phyloP scores from a whole-genome alignment of 2,113 vertebrate genomes.

The Lepisosteus osseus region DNA sequence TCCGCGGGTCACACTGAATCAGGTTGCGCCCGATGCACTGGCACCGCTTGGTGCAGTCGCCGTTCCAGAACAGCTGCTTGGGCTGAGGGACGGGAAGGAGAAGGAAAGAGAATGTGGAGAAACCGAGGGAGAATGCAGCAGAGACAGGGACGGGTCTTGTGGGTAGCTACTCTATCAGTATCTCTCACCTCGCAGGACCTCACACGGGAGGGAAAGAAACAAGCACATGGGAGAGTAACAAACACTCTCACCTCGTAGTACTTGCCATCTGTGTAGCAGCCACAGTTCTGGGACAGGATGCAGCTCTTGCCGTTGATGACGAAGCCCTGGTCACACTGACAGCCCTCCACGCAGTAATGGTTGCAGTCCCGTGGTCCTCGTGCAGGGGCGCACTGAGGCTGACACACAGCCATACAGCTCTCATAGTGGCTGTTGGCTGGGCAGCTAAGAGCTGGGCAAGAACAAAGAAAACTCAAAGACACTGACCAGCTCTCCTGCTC shows the following conservation, averaged over 20 bases:
- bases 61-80: constrained; percentile 95
- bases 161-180: too few relatives aligned
- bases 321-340: constrained; percentile 88
- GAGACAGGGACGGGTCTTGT: too few relatives aligned
- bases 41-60: constrained; percentile 91
- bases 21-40: constrained; percentile 96
- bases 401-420: constrained; percentile 87
- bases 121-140: not conserved
- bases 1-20: constrained; percentile 90
- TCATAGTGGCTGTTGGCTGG: constrained; percentile 91
- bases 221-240: not conserved
- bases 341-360: constrained; percentile 93
- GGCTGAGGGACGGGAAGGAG: constrained; percentile 63
- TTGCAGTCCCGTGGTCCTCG: constrained; percentile 88
- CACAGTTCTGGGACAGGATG: constrained; percentile 90
- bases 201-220: not conserved
- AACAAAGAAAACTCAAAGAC: not conserved
- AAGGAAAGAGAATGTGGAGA: not conserved
- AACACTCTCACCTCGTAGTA: constrained; percentile 85
- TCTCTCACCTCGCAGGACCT: too few relatives aligned
- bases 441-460: constrained; percentile 78
- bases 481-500: too few relatives aligned
- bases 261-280: constrained; percentile 91
- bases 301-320: constrained; percentile 91
- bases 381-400: constrained; percentile 89